A percentile compares a stretch with the other conserved stretches of the same genome.
Conservation (phyloP, 2,797 vertebrate genomes). For the Anguilla marmorata region DNA sequence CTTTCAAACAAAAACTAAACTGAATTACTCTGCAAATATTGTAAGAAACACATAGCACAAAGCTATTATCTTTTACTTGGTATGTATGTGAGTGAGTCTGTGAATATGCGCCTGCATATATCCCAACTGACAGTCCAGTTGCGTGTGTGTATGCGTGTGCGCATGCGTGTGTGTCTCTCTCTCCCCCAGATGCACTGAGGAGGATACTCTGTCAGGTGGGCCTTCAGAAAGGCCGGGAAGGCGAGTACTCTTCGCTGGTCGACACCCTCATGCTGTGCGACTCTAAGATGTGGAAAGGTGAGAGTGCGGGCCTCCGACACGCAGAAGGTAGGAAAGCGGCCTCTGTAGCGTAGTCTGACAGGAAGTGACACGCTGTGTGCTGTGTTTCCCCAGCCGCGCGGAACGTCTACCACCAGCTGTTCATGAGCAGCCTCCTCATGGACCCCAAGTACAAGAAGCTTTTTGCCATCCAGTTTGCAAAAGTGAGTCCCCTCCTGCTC, state of each 20-base stretch:
- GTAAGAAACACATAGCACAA: not conserved
- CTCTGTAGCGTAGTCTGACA: not conserved
- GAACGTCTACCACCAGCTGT: slow-evolving; percentile 92
- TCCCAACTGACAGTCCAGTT: not conserved
- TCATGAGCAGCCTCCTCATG: slow-evolving; percentile 98
- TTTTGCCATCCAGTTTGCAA: slow-evolving; percentile 92
- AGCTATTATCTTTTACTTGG: not conserved
- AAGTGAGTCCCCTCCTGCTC: slow-evolving; percentile 74
- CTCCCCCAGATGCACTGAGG: slow-evolving; percentile 82
- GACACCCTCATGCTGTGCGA: slow-evolving; percentile 92
- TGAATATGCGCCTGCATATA: not conserved
- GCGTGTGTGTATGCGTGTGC: not conserved
- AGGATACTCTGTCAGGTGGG: slow-evolving; percentile 92
- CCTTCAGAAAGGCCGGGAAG: slow-evolving; percentile 82
- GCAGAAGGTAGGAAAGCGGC: not conserved
- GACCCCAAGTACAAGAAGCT: slow-evolving; percentile 96
- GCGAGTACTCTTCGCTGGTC: slow-evolving; percentile 87
- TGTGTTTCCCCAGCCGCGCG: slow-evolving; percentile 78
- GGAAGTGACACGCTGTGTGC: slow-evolving; percentile 9
- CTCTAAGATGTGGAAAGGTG: slow-evolving; percentile 98
- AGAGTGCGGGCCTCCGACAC: slow-evolving; percentile 23
- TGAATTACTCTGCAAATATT: not conserved
- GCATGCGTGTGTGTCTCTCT: slow-evolving; percentile 27
- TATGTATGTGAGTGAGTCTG: not conserved
- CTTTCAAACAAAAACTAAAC: not conserved